Evolutionary conservation across 2,888 invertebrate genomes (phyloP).

Genomic region (Gastracanthus pulcherrimus): DNA sequence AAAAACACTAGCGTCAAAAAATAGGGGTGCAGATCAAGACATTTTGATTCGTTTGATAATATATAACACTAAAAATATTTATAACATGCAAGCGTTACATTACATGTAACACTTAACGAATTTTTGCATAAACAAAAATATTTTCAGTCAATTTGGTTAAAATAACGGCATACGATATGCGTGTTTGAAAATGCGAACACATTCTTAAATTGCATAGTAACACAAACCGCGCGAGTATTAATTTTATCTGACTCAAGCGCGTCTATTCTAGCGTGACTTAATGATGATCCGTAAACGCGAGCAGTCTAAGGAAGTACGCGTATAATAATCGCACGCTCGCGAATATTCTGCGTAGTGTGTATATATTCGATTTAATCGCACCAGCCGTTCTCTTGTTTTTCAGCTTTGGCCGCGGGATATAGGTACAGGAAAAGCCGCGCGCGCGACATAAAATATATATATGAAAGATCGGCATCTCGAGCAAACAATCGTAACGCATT

Average conservation of each 20-base stretch:
- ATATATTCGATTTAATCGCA: neutral
- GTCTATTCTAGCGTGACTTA: slow-evolving; percentile 22
- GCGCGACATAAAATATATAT: neutral
- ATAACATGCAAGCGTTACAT: neutral
- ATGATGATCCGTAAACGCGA: neutral
- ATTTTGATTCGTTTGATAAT: no score
- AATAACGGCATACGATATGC: no score
- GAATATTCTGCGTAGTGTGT: neutral
- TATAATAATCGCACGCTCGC: neutral
- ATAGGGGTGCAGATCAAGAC: no score
- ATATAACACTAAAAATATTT: no score
- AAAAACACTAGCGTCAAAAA: no score
- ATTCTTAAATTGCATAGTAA: neutral
- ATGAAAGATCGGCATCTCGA: neutral
- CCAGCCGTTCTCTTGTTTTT: neutral
- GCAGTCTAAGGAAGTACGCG: neutral
- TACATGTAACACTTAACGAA: neutral
- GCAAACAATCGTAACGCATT: neutral
- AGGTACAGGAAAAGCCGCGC: no score
- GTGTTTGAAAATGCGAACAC: no score
- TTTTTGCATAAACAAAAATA: neutral
- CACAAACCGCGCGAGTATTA: neutral
- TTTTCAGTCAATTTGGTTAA: neutral
- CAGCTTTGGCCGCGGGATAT: neutral
- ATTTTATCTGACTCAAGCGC: neutral